Evolutionary conservation across 2,113 vertebrate species (phyloP).

Genomic region (Mirza zaza): DNA sequence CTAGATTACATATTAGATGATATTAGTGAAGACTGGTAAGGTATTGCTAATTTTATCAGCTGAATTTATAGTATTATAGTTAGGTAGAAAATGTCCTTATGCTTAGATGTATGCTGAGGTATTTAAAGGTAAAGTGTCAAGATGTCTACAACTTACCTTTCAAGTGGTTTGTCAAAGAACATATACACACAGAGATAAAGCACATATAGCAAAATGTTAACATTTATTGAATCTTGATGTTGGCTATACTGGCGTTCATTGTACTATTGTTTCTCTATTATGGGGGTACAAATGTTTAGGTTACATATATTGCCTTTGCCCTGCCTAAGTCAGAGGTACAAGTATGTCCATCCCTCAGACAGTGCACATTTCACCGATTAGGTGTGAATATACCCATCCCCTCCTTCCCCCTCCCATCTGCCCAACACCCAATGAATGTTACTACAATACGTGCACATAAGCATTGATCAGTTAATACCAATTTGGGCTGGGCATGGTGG

Average conservation of each 20-base stretch:
- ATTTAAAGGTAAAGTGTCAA: background rate
- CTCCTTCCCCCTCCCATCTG: too few species aligned
- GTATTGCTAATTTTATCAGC: background rate
- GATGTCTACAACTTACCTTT: background rate
- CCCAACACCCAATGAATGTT: too few species aligned
- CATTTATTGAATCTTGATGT: background rate
- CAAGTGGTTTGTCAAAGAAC: background rate
- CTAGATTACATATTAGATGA: background rate
- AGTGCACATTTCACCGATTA: too few species aligned
- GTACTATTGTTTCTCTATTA: background rate
- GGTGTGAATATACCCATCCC: too few species aligned
- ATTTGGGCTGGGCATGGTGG: too few species aligned
- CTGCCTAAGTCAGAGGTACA: too few species aligned
- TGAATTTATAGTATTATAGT: background rate
- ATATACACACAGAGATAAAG: background rate
- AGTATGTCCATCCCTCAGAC: too few species aligned
- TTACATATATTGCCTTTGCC: too few species aligned
- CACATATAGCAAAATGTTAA: background rate
- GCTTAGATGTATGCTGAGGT: background rate
- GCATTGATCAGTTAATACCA: too few species aligned
- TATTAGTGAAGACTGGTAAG: background rate
- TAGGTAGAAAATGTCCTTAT: constrained; percentile 17
- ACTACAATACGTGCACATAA: too few species aligned
- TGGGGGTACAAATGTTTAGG: too few species aligned
- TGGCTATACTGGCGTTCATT: background rate